Evolutionary conservation across 1,140 invertebrate species (phyloP).

Genomic region (Trachelipus rathkii): DNA sequence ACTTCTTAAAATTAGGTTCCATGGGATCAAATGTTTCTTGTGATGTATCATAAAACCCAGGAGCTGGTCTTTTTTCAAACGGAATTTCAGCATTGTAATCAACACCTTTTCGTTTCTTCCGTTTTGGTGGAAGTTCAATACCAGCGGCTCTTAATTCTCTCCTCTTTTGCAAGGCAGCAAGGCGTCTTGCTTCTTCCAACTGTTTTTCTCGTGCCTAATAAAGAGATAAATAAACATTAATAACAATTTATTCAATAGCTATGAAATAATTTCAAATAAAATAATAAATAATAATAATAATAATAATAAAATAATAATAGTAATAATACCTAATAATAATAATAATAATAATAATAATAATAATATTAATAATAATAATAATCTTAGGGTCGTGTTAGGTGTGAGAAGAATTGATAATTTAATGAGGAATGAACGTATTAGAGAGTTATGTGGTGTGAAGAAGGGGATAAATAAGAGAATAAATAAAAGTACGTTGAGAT

Average conservation of each 20-base stretch:
- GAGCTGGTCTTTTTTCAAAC: constrained; percentile 87
- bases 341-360: too few relatives aligned
- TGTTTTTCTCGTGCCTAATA: constrained; percentile 87
- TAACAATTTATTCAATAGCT: background rate
- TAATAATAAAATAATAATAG: too few relatives aligned
- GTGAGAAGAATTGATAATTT: too few relatives aligned
- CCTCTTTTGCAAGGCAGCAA: constrained; percentile 92
- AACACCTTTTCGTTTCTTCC: constrained; percentile 78
- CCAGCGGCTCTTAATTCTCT: constrained; percentile 94
- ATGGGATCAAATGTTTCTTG: constrained; percentile 81
- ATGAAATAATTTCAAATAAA: background rate
- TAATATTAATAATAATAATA: too few relatives aligned
- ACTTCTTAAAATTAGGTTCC: constrained; percentile 79
- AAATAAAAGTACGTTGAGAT: too few relatives aligned
- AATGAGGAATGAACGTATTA: too few relatives aligned
- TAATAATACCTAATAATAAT: too few relatives aligned
- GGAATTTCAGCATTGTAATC: constrained; percentile 98
- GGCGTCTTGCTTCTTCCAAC: constrained; percentile 89
- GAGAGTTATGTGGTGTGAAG: too few relatives aligned
- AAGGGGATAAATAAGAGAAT: too few relatives aligned
- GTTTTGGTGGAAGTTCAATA: constrained; percentile 69
- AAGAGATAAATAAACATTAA: background rate
- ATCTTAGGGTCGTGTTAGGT: too few relatives aligned
- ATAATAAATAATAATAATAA: too few relatives aligned
- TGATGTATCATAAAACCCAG: constrained; percentile 90